Conservation (phyloP, 2,797 vertebrate genomes). For the Protonibea diacanthus region DNA sequence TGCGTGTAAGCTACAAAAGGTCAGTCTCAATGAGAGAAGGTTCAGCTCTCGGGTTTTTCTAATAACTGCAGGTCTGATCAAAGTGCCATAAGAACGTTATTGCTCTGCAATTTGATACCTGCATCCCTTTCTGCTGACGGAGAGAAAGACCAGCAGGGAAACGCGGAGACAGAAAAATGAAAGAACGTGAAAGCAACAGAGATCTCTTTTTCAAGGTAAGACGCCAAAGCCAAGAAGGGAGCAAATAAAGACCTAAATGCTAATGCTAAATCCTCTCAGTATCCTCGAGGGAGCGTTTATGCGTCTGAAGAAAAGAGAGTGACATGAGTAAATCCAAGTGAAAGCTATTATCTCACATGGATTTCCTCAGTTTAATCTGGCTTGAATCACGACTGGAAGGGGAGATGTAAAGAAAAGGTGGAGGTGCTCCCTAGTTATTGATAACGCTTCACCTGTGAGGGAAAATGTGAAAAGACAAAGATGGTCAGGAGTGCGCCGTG, state of each 20-base stretch:
- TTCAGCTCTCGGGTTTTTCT: slow-evolving; percentile 43
- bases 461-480: slow-evolving; percentile 5
- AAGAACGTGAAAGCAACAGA: slow-evolving; percentile 41
- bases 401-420: slow-evolving; percentile 29
- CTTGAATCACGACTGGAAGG: slow-evolving; percentile 7
- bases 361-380: slow-evolving; percentile 43
- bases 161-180: slow-evolving; percentile 54
- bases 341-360: slow-evolving; percentile 34
- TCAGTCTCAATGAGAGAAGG: not conserved
- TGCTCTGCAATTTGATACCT: slow-evolving; percentile 67
- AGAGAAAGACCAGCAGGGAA: slow-evolving; percentile 27
- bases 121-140: slow-evolving; percentile 71
- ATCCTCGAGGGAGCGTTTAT: slow-evolving; percentile 29
- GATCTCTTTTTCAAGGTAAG: slow-evolving; percentile 51
- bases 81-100: slow-evolving; percentile 65
- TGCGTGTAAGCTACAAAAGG: not conserved
- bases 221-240: slow-evolving; percentile 17
- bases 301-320: slow-evolving; percentile 3
- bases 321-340: slow-evolving; percentile 33
- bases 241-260: slow-evolving; percentile 40
- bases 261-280: slow-evolving; percentile 43
- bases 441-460: slow-evolving; percentile 31
- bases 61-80: slow-evolving; percentile 62
- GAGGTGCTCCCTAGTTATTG: slow-evolving; percentile 12
- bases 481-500: not conserved